These are phyloP conservation scores for Epizoanthus rinbou DNA, from an alignment of 92 coral and sea anemone genomes.

Conservation along the genomic window DNA sequence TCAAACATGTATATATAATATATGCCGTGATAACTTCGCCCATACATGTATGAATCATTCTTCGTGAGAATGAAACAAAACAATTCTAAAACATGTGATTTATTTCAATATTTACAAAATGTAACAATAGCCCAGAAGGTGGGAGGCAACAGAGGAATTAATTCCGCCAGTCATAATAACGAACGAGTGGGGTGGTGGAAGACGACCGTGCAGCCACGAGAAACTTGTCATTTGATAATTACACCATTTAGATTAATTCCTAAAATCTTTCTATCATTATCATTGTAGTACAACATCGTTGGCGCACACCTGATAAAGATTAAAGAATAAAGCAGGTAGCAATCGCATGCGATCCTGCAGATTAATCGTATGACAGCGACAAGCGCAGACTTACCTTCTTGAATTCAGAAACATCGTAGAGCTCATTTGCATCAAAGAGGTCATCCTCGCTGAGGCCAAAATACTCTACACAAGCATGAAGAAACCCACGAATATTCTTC, in stretches of 20 bases:
- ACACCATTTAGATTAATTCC: not conserved
- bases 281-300: too few relatives aligned
- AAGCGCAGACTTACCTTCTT: conserved; percentile 71
- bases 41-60: not conserved
- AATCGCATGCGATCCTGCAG: not conserved
- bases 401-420: conserved; percentile 95
- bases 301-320: too few relatives aligned
- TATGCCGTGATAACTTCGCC: too few relatives aligned
- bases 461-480: conserved; percentile 75
- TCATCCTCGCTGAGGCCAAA: conserved; percentile 80
- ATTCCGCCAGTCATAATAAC: conserved; percentile 1
- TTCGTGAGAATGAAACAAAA: not conserved
- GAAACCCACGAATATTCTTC: conserved; percentile 93
- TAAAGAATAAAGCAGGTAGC: too few relatives aligned
- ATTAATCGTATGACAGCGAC: not conserved
- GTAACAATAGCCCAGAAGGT: not conserved
- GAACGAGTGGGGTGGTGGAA: not conserved
- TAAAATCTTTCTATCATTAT: not conserved
- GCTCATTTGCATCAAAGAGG: conserved; percentile 87
- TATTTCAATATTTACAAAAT: not conserved
- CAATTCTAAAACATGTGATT: not conserved
- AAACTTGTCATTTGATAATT: not conserved
- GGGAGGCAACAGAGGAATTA: not conserved
- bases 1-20: too few relatives aligned
- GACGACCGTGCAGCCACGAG: not conserved